Evolutionary conservation across 2,888 invertebrate species (phyloP).

Genomic region (Epirrhoe alternata): DNA sequence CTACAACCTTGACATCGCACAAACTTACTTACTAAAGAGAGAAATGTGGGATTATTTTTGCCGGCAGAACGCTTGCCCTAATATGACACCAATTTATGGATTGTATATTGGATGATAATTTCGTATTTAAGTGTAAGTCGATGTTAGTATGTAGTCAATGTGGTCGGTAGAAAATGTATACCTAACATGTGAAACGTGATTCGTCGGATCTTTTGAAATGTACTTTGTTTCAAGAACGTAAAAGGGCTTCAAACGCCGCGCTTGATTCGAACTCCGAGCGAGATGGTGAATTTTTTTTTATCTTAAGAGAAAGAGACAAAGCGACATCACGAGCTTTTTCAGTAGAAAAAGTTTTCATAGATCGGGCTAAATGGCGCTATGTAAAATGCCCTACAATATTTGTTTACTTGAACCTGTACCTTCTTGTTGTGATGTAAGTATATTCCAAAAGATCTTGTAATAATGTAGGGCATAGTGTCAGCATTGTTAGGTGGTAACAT

Average conservation of each 20-base stretch:
- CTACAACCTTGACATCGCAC: constrained; percentile 41
- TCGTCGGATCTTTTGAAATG: constrained; percentile 41
- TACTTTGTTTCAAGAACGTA: background rate
- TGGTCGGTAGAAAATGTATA: constrained; percentile 76
- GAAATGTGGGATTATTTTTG: constrained; percentile 21
- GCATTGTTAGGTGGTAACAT: constrained; percentile 63
- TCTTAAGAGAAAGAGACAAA: too few species aligned
- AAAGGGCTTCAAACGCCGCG: too few species aligned
- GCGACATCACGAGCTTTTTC: too few species aligned
- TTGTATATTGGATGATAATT: constrained; percentile 40
- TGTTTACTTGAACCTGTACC: too few species aligned
- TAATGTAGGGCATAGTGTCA: constrained; percentile 56
- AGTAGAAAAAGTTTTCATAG: too few species aligned
- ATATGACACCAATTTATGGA: constrained; percentile 70
- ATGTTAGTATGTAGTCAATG: constrained; percentile 77
- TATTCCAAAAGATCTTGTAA: constrained; percentile 48
- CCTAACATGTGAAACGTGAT: constrained; percentile 44
- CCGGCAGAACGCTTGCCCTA: constrained; percentile 59
- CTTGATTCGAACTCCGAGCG: too few species aligned
- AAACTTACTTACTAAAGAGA: constrained; percentile 32
- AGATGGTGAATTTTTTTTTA: too few species aligned
- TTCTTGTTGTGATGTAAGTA: background rate
- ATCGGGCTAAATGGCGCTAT: too few species aligned
- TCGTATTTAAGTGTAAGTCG: constrained; percentile 66
- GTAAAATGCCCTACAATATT: too few species aligned